phyloP scores from a whole-genome alignment of 2,113 vertebrate species.

The Triplophysa rosa region DNA sequence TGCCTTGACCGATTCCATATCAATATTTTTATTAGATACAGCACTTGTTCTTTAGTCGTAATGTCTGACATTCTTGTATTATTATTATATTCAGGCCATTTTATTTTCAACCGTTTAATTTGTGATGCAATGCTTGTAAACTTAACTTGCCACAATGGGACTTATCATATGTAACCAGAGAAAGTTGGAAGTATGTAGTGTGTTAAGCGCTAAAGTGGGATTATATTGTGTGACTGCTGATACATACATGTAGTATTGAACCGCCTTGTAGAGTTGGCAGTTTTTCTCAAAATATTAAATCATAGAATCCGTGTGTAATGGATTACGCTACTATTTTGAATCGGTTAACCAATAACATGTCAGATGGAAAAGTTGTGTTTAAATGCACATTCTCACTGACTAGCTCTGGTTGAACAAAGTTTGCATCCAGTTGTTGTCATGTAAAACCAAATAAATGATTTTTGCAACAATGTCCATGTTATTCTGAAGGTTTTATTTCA shows the following conservation, averaged over 20 bases:
- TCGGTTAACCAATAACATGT: not conserved
- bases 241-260: slow-evolving; percentile 13
- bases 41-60: slow-evolving; percentile 7
- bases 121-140: slow-evolving; percentile 16
- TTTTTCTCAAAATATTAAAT: not conserved
- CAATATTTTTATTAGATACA: slow-evolving; percentile 2
- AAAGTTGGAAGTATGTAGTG: not conserved
- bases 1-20: not conserved
- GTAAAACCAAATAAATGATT: slow-evolving; percentile 49
- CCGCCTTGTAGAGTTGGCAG: not conserved
- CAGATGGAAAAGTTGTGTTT: not conserved
- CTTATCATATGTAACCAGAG: not conserved
- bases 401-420: slow-evolving; percentile 9
- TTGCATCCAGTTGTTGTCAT: slow-evolving; percentile 35
- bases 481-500: slow-evolving; percentile 16
- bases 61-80: slow-evolving; percentile 23
- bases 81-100: not conserved
- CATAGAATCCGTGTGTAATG: not conserved
- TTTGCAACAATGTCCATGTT: slow-evolving; percentile 44
- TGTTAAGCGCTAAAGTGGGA: not conserved
- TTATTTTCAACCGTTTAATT: slow-evolving; percentile 19
- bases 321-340: not conserved
- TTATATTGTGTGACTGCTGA: not conserved
- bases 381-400: not conserved
- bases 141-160: not conserved